Evolutionary conservation across 1,140 invertebrate species (phyloP), one percentile per base, ranked within the genome.

Genomic region (Papilio aristodemus): DNA sequence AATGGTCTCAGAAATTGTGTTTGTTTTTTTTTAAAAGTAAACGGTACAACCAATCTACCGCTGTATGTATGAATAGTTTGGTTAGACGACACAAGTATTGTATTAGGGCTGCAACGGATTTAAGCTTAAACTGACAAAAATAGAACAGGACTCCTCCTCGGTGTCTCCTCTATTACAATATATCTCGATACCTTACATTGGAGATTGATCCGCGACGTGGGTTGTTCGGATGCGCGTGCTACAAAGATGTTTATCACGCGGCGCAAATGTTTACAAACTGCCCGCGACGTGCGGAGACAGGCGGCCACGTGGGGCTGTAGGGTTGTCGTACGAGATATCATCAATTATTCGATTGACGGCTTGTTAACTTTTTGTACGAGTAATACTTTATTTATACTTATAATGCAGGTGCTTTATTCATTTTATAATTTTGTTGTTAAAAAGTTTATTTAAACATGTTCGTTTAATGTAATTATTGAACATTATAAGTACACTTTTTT

Each of bases 231-330:
- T 70, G 59, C 71, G 68, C 76, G 74, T 72, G 69, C 63, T 70
- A 80, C 74, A 84, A 81, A 83, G 80, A 81, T 86, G 84, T 85
- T 86, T 85, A 82, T 77, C 71, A 70, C 67, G 57, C 39, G 67
- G 75, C 68, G 73, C 70, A 66, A 77, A 76, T 87, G 84, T 85
- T 85, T 86, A 86, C 79, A 76, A 81, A 80, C 75, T 62, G 64
- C 46, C 43, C 54, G 70, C 68, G 73, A 76, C 74, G 74, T 71
- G 74, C 69, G 73, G 57, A 67, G 57, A 60, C 73, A 70, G 72
- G 60, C 60, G 43, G n/a, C 58, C 36, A 36, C 36, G 58, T 60
- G 58, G 25, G 27, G 57, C 36, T 6, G 32, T 36, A 60, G 58
- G 58, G 58, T 60, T 60, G 58, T n/a, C 36, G 19, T 60, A 60